Conservation (phyloP, 2,888 invertebrate species). For the Nyleta sp. region DNA sequence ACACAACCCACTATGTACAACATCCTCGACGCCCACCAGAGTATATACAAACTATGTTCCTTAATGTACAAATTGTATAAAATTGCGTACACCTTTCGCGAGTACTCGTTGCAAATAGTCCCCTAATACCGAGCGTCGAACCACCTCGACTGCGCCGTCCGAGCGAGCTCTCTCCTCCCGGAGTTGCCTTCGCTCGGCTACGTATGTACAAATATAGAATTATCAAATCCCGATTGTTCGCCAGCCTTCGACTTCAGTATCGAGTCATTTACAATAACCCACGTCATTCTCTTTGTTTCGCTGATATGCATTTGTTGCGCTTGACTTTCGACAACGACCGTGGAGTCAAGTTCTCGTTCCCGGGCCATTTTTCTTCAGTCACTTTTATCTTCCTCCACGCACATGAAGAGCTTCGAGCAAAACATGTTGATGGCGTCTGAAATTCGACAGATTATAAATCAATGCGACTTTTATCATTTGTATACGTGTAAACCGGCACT, state of each 20-base stretch:
- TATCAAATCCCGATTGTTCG: constrained; percentile 36
- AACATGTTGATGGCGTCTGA: constrained; percentile 87
- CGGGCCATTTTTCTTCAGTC: constrained; percentile 54
- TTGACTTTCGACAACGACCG: background rate
- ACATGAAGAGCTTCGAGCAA: constrained; percentile 92
- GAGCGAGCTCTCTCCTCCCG: too few species aligned
- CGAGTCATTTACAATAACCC: constrained; percentile 25
- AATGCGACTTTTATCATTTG: background rate
- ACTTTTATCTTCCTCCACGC: constrained; percentile 87
- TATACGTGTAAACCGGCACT: too few species aligned
- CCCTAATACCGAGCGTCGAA: constrained; percentile 8
- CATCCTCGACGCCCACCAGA: background rate
- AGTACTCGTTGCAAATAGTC: background rate
- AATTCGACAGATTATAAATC: constrained; percentile 65
- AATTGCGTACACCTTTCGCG: background rate
- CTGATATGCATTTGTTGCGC: constrained; percentile 36
- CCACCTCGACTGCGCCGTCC: background rate
- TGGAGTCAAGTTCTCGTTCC: constrained; percentile 10
- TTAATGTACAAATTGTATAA: constrained; percentile 21
- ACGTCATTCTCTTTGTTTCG: constrained; percentile 30
- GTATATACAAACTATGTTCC: constrained; percentile 11
- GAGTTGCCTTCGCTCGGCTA: constrained; percentile 1
- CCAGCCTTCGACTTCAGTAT: constrained; percentile 23
- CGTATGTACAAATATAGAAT: constrained; percentile 35
- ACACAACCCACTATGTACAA: background rate